Conservation (phyloP, 2,113 vertebrate species). For the Jaculus jaculus region DNA sequence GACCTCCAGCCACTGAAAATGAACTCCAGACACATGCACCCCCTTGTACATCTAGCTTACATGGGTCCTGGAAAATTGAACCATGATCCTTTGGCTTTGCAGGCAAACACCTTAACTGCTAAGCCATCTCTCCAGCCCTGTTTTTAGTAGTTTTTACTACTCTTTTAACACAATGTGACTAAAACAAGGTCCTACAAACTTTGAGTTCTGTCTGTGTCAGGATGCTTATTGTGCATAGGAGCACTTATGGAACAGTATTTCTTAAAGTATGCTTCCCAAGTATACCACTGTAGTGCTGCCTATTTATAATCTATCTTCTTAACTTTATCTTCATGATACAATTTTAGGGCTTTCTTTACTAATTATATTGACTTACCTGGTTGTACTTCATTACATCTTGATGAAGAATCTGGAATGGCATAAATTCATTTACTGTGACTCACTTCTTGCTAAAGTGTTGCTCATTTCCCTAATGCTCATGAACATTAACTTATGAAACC, state of each 20-base stretch:
- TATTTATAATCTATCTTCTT: not conserved
- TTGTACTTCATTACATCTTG: conserved; percentile 52
- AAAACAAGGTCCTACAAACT: conserved; percentile 27
- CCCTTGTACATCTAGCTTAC: too few relatives aligned
- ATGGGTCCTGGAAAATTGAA: too few relatives aligned
- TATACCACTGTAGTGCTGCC: not conserved
- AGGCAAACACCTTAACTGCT: too few relatives aligned
- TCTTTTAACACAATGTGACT: conserved; percentile 26
- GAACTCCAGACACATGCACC: too few relatives aligned
- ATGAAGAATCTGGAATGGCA: conserved; percentile 22
- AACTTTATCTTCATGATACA: not conserved
- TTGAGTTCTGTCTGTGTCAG: conserved; percentile 8
- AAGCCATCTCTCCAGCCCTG: too few relatives aligned
- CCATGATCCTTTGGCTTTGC: too few relatives aligned
- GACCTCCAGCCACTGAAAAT: too few relatives aligned
- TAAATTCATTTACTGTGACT: conserved; percentile 60
- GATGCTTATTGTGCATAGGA: conserved; percentile 2
- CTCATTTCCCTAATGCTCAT: conserved; percentile 48
- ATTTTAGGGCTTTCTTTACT: conserved; percentile 43
- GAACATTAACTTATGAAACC: conserved; percentile 54
- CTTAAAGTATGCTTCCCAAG: not conserved
- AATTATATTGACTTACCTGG: conserved; percentile 34
- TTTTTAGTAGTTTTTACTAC: too few relatives aligned
- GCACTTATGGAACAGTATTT: not conserved
- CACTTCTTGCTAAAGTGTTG: conserved; percentile 42